Evolutionary conservation across 2,797 vertebrate species (phyloP).

Genomic region (Hybognathus amarus): DNA sequence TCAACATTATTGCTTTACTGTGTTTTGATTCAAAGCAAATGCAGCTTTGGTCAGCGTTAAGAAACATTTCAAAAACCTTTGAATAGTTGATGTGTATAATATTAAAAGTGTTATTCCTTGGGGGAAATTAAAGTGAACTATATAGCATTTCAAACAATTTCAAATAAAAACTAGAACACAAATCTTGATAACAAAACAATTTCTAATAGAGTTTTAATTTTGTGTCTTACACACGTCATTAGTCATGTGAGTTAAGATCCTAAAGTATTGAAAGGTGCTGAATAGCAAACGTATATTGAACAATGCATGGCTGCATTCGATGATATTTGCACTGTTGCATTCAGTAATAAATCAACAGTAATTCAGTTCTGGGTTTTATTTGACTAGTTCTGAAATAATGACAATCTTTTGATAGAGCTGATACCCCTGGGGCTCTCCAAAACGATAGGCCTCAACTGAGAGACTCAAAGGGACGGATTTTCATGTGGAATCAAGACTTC

Average conservation of each 20-base stretch:
- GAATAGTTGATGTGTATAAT: too few relatives aligned
- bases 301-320: background rate
- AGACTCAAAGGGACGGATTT: background rate
- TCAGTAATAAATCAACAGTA: background rate
- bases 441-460: background rate
- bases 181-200: slow-evolving; percentile 48
- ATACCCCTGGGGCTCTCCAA: background rate
- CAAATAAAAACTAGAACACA: slow-evolving; percentile 33
- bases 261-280: too few relatives aligned
- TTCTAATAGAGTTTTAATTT: slow-evolving; percentile 59
- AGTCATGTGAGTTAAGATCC: too few relatives aligned
- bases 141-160: background rate
- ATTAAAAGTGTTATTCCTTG: too few relatives aligned
- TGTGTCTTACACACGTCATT: slow-evolving; percentile 40
- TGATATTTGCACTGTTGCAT: slow-evolving; percentile 6
- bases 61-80: background rate
- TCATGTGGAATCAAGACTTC: background rate
- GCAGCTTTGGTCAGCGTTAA: too few relatives aligned
- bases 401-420: background rate
- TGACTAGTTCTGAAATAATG: background rate
- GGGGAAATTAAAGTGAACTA: too few relatives aligned
- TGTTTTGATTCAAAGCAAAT: background rate
- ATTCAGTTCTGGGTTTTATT: background rate
- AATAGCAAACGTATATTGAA: background rate
- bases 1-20: background rate